These are phyloP conservation scores for Chironomus riparius DNA, from an alignment of 2,888 invertebrate species.

Conservation along the genomic window DNA sequence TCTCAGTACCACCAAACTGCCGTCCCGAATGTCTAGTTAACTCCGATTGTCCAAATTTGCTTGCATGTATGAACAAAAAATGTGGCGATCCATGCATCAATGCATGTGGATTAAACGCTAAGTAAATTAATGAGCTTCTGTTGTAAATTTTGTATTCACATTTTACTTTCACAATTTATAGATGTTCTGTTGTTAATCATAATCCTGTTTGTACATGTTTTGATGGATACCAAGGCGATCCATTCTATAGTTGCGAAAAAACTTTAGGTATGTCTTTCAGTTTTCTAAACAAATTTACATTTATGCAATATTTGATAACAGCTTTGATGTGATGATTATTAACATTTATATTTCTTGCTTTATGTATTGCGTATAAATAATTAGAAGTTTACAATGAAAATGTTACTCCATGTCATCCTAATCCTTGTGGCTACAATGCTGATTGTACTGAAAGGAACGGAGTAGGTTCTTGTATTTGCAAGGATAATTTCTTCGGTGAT, in stretches of 20 bases:
- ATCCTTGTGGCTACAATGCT: too few species aligned
- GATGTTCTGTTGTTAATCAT: conserved; percentile 51
- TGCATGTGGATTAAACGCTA: conserved; percentile 45
- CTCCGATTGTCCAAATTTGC: conserved; percentile 65
- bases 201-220: conserved; percentile 65
- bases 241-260: conserved; percentile 55
- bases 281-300: too few species aligned
- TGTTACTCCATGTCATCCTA: too few species aligned
- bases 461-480: conserved; percentile 26
- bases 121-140: conserved; percentile 47
- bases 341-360: too few species aligned
- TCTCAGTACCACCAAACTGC: conserved; percentile 61
- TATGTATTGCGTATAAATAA: too few species aligned
- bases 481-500: conserved; percentile 40
- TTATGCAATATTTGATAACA: too few species aligned
- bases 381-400: too few species aligned
- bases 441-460: too few species aligned
- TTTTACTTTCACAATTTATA: too few species aligned
- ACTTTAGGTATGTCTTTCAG: background rate
- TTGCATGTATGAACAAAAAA: conserved; percentile 46
- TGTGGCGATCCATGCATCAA: conserved; percentile 68
- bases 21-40: conserved; percentile 76
- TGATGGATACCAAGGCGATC: conserved; percentile 59
- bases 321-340: too few species aligned
- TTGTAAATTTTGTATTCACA: conserved; percentile 34